Evolutionary conservation across 2,797 vertebrate genomes (phyloP).

Genomic region (Lophius americanus): DNA sequence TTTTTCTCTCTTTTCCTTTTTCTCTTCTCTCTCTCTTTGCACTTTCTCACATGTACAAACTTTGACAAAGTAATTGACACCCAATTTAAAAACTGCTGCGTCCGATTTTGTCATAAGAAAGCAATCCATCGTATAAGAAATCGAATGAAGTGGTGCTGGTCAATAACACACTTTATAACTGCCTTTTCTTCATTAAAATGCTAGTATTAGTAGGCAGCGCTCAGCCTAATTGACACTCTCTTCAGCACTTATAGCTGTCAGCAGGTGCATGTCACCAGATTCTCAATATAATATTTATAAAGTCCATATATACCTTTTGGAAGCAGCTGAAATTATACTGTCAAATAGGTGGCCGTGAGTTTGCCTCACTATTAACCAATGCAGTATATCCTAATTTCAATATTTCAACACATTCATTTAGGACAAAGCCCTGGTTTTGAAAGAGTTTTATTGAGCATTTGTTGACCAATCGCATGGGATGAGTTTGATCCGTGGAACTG

Average conservation of each 20-base stretch:
- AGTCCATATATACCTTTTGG: conserved; percentile 32
- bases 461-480: too few relatives aligned
- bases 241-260: conserved; percentile 57
- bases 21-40: neutral
- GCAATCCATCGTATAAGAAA: conserved; percentile 31
- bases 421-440: too few relatives aligned
- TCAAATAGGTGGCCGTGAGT: conserved; percentile 21
- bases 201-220: too few relatives aligned
- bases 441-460: too few relatives aligned
- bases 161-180: conserved; percentile 48
- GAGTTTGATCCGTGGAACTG: too few relatives aligned
- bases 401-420: too few relatives aligned
- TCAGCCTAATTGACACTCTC: conserved; percentile 58
- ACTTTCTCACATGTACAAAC: conserved; percentile 9
- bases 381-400: conserved; percentile 3
- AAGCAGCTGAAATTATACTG: conserved; percentile 23
- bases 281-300: conserved; percentile 43
- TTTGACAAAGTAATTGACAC: conserved; percentile 30
- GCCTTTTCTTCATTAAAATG: conserved; percentile 51
- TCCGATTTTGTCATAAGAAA: conserved; percentile 13
- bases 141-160: conserved; percentile 31
- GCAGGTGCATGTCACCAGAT: conserved; percentile 30
- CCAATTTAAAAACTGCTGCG: conserved; percentile 16
- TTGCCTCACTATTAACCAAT: conserved; percentile 21
- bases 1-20: conserved; percentile 32